phyloP scores from a whole-genome alignment of 2,888 invertebrate genomes.

The Crematogaster levior region DNA sequence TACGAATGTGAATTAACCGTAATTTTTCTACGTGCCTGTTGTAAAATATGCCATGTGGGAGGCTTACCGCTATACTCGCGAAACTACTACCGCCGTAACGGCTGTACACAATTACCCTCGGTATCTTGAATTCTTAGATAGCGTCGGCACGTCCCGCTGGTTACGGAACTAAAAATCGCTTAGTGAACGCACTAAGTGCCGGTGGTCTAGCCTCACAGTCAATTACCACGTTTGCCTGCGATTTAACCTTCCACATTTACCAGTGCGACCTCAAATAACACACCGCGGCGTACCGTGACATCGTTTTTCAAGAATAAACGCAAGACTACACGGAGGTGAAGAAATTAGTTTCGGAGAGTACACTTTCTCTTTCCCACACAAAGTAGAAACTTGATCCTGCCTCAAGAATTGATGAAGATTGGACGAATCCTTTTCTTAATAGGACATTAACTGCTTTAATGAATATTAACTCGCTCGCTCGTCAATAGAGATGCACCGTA shows the following conservation, averaged over 20 bases:
- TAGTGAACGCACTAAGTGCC: slow-evolving; percentile 35
- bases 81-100: slow-evolving; percentile 24
- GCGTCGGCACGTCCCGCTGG: slow-evolving; percentile 42
- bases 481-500: background rate
- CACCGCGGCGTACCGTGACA: slow-evolving; percentile 1
- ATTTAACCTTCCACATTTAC: slow-evolving; percentile 45
- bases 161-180: slow-evolving; percentile 46
- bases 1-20: slow-evolving; percentile 4
- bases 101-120: slow-evolving; percentile 11
- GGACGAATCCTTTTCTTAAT: slow-evolving; percentile 31
- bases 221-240: slow-evolving; percentile 28
- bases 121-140: slow-evolving; percentile 50
- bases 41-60: slow-evolving; percentile 20
- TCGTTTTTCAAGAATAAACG: slow-evolving; percentile 50
- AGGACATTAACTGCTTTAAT: slow-evolving; percentile 39
- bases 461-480: slow-evolving; percentile 7
- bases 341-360: slow-evolving; percentile 47
- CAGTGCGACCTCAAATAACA: slow-evolving; percentile 39
- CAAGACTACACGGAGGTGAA: slow-evolving; percentile 45
- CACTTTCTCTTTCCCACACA: slow-evolving; percentile 54
- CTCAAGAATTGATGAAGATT: slow-evolving; percentile 32
- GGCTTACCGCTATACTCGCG: slow-evolving; percentile 29
- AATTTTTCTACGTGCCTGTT: slow-evolving; percentile 1
- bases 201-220: slow-evolving; percentile 29
- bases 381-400: slow-evolving; percentile 44